Percentiles rank a stretch among this genome's conserved stretches.
Evolutionary conservation across 2,113 vertebrate genomes (phyloP).

Genomic region (Lycaon pictus): DNA sequence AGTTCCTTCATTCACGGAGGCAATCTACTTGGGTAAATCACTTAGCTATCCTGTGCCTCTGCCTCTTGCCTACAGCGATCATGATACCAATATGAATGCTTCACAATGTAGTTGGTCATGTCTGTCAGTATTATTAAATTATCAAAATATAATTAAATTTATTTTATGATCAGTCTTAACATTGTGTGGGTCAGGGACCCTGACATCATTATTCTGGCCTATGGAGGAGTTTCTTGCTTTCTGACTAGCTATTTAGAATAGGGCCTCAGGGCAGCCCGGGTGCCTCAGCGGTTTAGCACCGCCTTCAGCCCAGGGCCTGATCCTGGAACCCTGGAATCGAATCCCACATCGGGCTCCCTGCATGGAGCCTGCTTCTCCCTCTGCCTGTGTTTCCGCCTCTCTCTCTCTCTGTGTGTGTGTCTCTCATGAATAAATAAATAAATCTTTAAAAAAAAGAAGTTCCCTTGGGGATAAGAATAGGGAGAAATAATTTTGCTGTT

Average conservation of each 20-base stretch:
- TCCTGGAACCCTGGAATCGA: no score
- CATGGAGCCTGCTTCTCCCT: no score
- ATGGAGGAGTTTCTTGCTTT: neutral
- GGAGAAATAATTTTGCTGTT: slow-evolving; percentile 49
- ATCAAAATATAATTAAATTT: neutral
- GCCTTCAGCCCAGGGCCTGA: no score
- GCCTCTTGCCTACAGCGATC: neutral
- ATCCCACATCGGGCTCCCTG: no score
- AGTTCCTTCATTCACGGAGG: neutral
- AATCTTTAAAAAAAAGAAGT: neutral
- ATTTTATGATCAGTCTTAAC: neutral
- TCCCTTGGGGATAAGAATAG: slow-evolving; percentile 55
- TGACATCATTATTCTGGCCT: neutral
- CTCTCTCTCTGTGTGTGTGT: no score
- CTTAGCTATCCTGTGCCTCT: neutral
- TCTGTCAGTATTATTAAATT: neutral
- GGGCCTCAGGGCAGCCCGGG: neutral
- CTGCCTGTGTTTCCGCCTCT: no score
- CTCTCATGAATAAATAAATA: no score
- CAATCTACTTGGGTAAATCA: neutral
- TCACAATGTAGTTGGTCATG: neutral
- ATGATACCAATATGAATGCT: neutral
- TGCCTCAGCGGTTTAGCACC: no score
- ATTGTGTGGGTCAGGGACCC: accelerated
- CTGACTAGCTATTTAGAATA: neutral